A percentile compares a stretch with the other conserved stretches of the same genome.
These are phyloP conservation scores for Polyodon spathula DNA, from an alignment of 2,113 vertebrate genomes.

Conservation along the genomic window DNA sequence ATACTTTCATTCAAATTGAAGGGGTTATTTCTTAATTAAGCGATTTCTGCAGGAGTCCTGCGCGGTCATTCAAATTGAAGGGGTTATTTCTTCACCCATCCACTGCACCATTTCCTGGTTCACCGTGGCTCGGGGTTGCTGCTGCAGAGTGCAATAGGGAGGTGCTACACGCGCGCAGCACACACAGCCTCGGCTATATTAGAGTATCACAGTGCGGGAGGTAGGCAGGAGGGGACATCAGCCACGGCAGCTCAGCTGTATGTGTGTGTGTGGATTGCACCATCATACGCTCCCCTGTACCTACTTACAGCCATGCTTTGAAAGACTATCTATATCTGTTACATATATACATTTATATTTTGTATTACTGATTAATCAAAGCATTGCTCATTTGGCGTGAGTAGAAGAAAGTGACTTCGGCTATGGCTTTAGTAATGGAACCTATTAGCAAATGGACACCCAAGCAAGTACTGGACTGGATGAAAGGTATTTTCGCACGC, in stretches of 20 bases:
- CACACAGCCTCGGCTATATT: no score
- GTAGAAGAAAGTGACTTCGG: constrained; percentile 67
- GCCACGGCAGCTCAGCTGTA: no score
- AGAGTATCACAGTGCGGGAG: no score
- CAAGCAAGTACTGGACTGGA: constrained; percentile 85
- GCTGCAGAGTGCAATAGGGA: no score
- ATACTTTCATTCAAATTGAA: no score
- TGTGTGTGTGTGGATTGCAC: constrained; percentile 65
- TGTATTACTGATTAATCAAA: constrained; percentile 33
- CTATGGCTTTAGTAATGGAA: constrained; percentile 85
- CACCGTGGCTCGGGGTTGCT: no score
- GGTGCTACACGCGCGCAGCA: no score
- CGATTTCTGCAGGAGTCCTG: no score
- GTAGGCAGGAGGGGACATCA: no score
- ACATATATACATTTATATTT: constrained; percentile 27
- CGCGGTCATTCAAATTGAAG: no score
- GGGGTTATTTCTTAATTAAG: no score
- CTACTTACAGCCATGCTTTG: constrained; percentile 64
- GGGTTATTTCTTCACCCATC: constrained; percentile 11
- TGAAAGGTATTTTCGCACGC: constrained; percentile 66
- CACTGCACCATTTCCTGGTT: constrained; percentile 78
- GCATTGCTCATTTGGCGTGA: constrained; percentile 48
- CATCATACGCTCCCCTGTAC: constrained; percentile 54
- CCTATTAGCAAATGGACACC: constrained; percentile 86
- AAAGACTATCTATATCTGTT: constrained; percentile 41